A percentile compares a stretch with the other conserved stretches of the same genome.
Evolutionary conservation across 2,113 vertebrate species (phyloP).

Genomic region (Mustela nigripes): DNA sequence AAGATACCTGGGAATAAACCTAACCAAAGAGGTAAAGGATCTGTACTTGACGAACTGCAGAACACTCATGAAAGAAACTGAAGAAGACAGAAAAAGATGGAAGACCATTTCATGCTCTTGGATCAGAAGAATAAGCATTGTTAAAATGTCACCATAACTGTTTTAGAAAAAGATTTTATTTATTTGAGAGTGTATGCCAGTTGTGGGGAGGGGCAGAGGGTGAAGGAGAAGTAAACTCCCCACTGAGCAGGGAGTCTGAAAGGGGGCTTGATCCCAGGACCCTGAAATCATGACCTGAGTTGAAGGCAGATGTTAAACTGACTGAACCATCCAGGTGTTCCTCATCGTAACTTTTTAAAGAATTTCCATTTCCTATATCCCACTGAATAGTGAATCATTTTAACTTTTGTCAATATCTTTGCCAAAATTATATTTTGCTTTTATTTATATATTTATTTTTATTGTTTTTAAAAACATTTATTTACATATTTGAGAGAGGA

Average conservation of each 20-base stretch:
- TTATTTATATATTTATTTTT: background rate
- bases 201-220: background rate
- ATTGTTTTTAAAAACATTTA: background rate
- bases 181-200: background rate
- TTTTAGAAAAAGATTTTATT: background rate
- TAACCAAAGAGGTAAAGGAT: too few relatives aligned
- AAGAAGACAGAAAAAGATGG: too few relatives aligned
- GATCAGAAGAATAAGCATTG: too few relatives aligned
- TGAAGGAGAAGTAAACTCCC: too few relatives aligned
- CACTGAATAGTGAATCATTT: constrained; percentile 11
- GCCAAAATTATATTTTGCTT: background rate
- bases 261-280: background rate
- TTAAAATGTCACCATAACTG: background rate
- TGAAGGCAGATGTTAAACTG: background rate
- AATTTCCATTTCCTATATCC: background rate
- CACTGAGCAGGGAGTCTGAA: background rate
- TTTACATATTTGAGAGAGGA: background rate
- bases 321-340: background rate
- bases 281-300: background rate
- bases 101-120: too few relatives aligned
- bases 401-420: background rate
- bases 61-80: too few relatives aligned
- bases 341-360: background rate
- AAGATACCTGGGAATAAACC: too few relatives aligned
- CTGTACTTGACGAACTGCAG: too few relatives aligned